Evolutionary conservation across 2,113 vertebrate species (phyloP).

Genomic region (Phalacrocorax brasilianus): DNA sequence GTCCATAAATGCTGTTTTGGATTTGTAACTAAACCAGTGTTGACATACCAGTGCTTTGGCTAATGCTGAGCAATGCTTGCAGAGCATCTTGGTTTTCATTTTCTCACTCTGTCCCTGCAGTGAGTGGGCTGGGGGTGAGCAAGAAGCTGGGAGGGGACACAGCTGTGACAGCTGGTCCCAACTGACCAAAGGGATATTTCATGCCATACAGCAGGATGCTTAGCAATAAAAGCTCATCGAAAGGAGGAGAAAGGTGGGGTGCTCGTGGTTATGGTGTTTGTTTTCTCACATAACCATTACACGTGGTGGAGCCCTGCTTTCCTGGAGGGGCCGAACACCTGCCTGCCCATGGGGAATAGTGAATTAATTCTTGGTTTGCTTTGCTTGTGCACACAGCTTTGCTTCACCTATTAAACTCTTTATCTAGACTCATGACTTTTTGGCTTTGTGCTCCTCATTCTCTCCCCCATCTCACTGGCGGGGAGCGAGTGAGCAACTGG

Average conservation of each 20-base stretch:
- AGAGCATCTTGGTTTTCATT: background rate
- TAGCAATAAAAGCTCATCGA: background rate
- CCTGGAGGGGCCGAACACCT: background rate
- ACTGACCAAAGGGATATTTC: background rate
- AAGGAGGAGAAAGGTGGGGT: background rate
- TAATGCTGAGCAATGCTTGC: background rate
- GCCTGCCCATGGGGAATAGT: background rate
- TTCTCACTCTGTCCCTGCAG: background rate
- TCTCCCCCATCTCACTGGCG: background rate
- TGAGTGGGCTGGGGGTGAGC: background rate
- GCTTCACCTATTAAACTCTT: background rate
- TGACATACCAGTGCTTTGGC: background rate
- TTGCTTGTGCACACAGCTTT: background rate
- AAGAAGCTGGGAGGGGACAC: background rate
- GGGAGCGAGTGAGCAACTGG: rapidly evolving
- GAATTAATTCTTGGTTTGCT: background rate
- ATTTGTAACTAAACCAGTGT: background rate
- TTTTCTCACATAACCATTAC: background rate
- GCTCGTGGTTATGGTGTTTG: background rate
- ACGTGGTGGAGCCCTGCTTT: background rate
- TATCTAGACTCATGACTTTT: background rate
- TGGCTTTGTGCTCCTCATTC: background rate
- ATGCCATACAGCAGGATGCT: background rate
- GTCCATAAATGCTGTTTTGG: background rate
- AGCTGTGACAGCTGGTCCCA: background rate